Evolutionary conservation across 1,140 invertebrate genomes (phyloP).

Genomic region (Spodoptera frugiperda): DNA sequence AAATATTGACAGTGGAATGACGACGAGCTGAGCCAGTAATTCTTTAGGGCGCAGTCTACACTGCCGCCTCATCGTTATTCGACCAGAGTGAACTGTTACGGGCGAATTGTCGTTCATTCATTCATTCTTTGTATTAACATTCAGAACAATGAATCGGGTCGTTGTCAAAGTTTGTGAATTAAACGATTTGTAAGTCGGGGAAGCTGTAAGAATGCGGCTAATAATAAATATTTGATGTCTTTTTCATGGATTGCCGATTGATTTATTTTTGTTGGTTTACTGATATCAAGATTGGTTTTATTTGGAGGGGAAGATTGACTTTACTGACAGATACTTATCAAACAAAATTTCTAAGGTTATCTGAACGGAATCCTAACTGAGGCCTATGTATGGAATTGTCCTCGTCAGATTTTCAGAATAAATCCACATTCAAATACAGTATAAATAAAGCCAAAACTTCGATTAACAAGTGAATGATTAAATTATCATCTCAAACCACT

Average conservation of each 20-base stretch:
- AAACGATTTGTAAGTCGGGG: slow-evolving; percentile 5
- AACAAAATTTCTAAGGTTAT: too few species aligned
- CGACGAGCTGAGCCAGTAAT: slow-evolving; percentile 46
- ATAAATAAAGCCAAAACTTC: slow-evolving; percentile 6
- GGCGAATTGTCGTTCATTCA: slow-evolving; percentile 23
- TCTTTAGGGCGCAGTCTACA: slow-evolving; percentile 32
- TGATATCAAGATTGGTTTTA: neutral
- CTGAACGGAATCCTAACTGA: too few species aligned
- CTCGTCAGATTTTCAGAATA: too few species aligned
- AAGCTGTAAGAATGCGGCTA: slow-evolving; percentile 8
- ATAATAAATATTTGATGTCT: slow-evolving; percentile 18
- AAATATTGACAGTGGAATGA: slow-evolving; percentile 73
- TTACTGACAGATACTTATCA: too few species aligned
- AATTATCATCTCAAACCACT: slow-evolving; percentile 21
- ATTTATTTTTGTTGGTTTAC: slow-evolving; percentile 11
- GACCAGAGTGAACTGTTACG: slow-evolving; percentile 28
- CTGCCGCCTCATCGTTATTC: slow-evolving; percentile 35
- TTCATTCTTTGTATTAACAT: slow-evolving; percentile 40
- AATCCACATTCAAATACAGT: neutral
- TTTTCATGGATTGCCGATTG: slow-evolving; percentile 1
- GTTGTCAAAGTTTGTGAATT: slow-evolving; percentile 23
- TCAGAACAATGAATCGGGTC: slow-evolving; percentile 18
- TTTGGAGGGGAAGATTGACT: too few species aligned
- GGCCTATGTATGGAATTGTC: too few species aligned
- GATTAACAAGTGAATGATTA: slow-evolving; percentile 34